Evolutionary conservation across 1,140 invertebrate genomes (phyloP).

Genomic region (Pseudachorutes palmiensis): DNA sequence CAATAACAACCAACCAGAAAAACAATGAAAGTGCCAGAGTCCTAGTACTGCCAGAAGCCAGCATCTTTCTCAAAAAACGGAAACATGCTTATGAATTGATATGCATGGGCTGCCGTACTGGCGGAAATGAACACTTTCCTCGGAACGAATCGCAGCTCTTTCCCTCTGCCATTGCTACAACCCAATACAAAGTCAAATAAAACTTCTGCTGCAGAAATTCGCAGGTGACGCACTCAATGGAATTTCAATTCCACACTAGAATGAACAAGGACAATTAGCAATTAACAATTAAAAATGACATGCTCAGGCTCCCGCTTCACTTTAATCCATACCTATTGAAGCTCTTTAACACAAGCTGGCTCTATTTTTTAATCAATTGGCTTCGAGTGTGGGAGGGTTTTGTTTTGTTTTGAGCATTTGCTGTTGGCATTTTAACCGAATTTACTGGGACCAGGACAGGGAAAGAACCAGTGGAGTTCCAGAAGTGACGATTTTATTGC

Average conservation of each 20-base stretch:
- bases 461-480: background rate
- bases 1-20: background rate
- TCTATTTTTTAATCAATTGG: too few species aligned
- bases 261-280: background rate
- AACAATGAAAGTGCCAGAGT: background rate
- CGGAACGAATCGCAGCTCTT: conserved; percentile 16
- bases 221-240: background rate
- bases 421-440: too few species aligned
- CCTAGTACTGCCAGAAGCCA: background rate
- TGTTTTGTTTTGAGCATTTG: too few species aligned
- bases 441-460: too few species aligned
- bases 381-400: too few species aligned
- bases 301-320: background rate
- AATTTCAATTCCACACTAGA: background rate
- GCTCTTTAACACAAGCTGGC: too few species aligned
- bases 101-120: conserved; percentile 33
- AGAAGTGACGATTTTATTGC: conserved; percentile 38
- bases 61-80: conserved; percentile 28
- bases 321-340: too few species aligned
- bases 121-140: conserved; percentile 39
- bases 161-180: background rate
- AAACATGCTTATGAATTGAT: conserved; percentile 39
- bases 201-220: too few species aligned
- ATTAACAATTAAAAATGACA: background rate
- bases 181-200: background rate